Conservation (phyloP, 2,797 vertebrate species). For the Otus scops region DNA sequence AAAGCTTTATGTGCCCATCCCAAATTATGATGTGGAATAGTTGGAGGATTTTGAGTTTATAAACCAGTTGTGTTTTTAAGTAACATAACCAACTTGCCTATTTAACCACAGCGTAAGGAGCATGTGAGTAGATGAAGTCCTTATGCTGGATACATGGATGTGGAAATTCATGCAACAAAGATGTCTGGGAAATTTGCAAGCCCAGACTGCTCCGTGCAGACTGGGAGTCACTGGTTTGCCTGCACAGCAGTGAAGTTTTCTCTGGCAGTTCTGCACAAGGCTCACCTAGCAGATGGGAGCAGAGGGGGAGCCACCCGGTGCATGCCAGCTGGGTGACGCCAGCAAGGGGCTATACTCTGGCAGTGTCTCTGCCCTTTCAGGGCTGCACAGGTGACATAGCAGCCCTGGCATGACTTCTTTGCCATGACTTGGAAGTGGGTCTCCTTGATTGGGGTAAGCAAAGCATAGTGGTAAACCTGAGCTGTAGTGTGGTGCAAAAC, state of each 20-base stretch:
- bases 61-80: background rate
- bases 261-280: accelerated
- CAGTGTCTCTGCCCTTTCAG: background rate
- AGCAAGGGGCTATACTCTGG: background rate
- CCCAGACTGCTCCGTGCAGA: accelerated
- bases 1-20: background rate
- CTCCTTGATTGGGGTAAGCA: background rate
- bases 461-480: background rate
- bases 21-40: background rate
- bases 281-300: background rate
- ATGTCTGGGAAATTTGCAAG: background rate
- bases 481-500: background rate
- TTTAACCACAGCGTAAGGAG: background rate
- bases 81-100: background rate
- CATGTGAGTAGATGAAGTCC: background rate
- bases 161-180: background rate
- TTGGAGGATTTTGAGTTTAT: background rate
- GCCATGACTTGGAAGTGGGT: accelerated
- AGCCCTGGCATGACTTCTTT: accelerated
- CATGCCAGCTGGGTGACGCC: background rate
- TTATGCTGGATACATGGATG: background rate
- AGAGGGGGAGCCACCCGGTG: accelerated
- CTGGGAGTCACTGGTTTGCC: background rate
- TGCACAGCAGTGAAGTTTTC: accelerated
- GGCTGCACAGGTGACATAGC: background rate